phyloP scores from a whole-genome alignment of 2,797 vertebrate species.

The Hippoglossus hippoglossus region DNA sequence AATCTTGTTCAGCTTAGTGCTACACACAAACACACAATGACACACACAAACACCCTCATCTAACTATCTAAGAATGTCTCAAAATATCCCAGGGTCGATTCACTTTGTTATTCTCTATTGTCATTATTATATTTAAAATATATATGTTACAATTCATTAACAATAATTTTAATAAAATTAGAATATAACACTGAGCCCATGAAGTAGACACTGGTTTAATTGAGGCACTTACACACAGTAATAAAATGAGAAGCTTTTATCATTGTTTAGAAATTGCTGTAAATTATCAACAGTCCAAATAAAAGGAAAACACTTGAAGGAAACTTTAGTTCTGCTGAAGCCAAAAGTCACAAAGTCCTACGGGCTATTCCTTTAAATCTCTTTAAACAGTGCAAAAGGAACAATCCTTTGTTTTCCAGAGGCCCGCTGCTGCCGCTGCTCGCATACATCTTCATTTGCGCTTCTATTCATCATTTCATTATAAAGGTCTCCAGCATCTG shows the following conservation, averaged over 20 bases:
- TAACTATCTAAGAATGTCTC: no score
- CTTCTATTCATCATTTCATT: slow-evolving; percentile 15
- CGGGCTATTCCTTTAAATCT: slow-evolving; percentile 4
- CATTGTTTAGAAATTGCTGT: neutral
- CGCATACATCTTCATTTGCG: slow-evolving; percentile 45
- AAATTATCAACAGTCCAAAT: neutral
- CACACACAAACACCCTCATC: no score
- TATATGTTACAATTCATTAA: no score
- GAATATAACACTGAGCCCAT: no score
- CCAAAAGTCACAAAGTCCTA: slow-evolving; percentile 2
- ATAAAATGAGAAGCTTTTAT: neutral
- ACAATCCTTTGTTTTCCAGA: slow-evolving; percentile 16
- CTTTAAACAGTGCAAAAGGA: neutral
- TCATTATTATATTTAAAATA: no score
- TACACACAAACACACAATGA: no score
- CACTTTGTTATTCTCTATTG: no score
- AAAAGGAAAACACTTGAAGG: neutral
- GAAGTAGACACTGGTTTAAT: no score
- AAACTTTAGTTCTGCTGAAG: neutral
- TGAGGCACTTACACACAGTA: no score
- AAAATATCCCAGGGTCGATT: no score
- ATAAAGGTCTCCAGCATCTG: slow-evolving; percentile 31
- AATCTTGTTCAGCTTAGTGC: neutral
- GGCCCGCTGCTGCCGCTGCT: slow-evolving; percentile 1
- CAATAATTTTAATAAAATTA: no score